Conservation (phyloP, 2,888 invertebrate species). For the Ecliptopera silaceata region DNA sequence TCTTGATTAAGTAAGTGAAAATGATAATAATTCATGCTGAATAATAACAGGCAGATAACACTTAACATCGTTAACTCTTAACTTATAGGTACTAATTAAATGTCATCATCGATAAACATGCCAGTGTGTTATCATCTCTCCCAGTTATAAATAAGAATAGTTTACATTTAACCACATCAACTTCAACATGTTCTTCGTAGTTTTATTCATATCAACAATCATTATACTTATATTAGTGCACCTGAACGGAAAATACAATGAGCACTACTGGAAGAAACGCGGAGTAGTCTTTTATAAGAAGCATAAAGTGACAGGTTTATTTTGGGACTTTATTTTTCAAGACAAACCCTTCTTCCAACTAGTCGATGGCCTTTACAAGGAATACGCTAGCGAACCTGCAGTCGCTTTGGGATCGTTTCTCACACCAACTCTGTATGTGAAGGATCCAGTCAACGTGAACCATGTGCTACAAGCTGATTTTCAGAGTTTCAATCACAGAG, state of each 20-base stretch:
- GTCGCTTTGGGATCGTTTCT: conserved; percentile 49
- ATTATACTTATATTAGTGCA: conserved; percentile 35
- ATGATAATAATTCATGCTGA: too few relatives aligned
- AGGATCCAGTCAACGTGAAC: conserved; percentile 49
- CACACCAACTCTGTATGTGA: conserved; percentile 46
- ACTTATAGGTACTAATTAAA: too few relatives aligned
- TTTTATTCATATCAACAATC: conserved; percentile 8
- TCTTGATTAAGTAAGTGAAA: too few relatives aligned
- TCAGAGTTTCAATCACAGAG: conserved; percentile 53
- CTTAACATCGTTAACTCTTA: too few relatives aligned
- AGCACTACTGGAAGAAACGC: conserved; percentile 58
- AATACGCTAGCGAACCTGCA: conserved; percentile 51
- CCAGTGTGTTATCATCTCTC: background rate
- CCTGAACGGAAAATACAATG: conserved; percentile 49
- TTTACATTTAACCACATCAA: background rate
- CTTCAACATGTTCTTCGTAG: conserved; percentile 11
- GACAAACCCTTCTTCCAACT: conserved; percentile 51
- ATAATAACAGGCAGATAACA: too few relatives aligned
- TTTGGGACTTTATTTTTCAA: conserved; percentile 48
- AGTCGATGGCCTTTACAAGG: conserved; percentile 49
- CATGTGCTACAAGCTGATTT: conserved; percentile 52
- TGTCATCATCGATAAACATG: background rate
- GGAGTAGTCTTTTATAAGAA: conserved; percentile 50
- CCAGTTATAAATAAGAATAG: background rate
- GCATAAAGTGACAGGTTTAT: conserved; percentile 49